These are phyloP conservation scores for Porites australiensis DNA, from an alignment of 64 coral and sea anemone species.

Conservation along the genomic window DNA sequence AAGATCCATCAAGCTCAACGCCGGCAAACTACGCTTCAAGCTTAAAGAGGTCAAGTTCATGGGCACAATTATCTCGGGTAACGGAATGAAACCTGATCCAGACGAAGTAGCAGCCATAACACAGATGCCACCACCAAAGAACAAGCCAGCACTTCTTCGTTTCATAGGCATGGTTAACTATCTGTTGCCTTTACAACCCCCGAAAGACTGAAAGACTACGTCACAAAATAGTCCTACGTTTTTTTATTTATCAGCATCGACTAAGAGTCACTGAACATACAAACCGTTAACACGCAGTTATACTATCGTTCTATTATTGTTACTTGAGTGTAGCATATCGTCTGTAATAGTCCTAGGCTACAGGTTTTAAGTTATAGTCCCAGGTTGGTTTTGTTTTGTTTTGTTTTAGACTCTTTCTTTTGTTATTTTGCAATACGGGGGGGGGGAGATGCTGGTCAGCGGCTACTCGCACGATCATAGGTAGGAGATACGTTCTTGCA, in stretches of 20 bases:
- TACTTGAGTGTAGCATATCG: not conserved
- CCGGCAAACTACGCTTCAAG: not conserved
- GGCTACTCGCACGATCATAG: not conserved
- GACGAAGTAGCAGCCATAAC: conserved; percentile 34
- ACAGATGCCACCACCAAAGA: conserved; percentile 38
- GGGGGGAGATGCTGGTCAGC: conserved; percentile 32
- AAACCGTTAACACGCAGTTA: not conserved
- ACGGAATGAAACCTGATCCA: conserved; percentile 56
- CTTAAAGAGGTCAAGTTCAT: conserved; percentile 36
- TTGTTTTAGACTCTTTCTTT: not conserved
- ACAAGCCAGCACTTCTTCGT: conserved; percentile 45
- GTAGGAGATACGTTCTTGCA: not conserved
- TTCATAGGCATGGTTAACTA: conserved; percentile 59
- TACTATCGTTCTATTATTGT: not conserved
- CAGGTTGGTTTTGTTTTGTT: not conserved
- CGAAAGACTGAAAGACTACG: conserved; percentile 20
- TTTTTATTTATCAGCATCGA: not conserved
- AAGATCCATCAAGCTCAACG: conserved; percentile 17
- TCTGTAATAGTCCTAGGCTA: not conserved
- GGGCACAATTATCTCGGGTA: conserved; percentile 29
- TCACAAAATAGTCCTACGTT: not conserved
- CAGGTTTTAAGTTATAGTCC: too few relatives aligned
- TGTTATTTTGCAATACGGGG: not conserved
- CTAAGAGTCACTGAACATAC: not conserved
- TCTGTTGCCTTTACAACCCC: conserved; percentile 39